Base-by-base conservation (phyloP, 1,140 invertebrate genomes). In the Macrobrachium rosenbergii region DNA sequence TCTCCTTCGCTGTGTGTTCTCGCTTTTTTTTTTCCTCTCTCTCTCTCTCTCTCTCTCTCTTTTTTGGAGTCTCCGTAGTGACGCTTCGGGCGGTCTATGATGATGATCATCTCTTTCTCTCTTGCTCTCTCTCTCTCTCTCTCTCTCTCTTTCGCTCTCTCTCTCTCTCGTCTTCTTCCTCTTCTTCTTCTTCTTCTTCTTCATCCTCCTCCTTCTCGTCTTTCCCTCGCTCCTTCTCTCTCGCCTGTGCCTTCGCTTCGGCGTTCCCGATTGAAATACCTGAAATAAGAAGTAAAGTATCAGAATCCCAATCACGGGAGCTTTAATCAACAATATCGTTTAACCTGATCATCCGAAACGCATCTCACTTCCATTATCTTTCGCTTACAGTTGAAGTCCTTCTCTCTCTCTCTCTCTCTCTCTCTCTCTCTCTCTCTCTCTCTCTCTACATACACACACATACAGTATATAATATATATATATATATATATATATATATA, bases 201-300 rank as follows among this genome's bases (percentile, higher is more conserved):
- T 75, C 72, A 69, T 89, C 37, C 86, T 63, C 69, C 17, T 88
- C 45, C 43, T 67, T 86, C 82, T 91, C 91, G n/a, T n/a, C n/a
- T n/a, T n/a, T n/a, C n/a, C 37, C 86, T 63, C 69, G n/a, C 17
- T 88, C 45, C 43, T 67, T 86, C 82, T 91, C 91, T 92, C 90
- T 91, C 90, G 89, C 90, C 37, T 43, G 5, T 45, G 52, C 79
- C 62, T 67, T 81, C 79, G 7, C 43, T 21, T 62, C 52, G 52
- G 23, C 43, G 19, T 45, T 81, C 63, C 79, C 79, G 52, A 28
- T 63, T 67, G 37, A 45, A 52, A 52, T 52, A 52, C 52, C 52
- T 52, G 52, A 52, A 52, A 52, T 52, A 52, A 52, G 52, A 52
- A 52, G 52, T 52, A 52, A 52, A 52, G 52, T 52, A 52, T 52